A percentile compares a stretch with the other conserved stretches of the same genome.
phyloP scores from a whole-genome alignment of 2,113 vertebrate species.

The Otus sunia region DNA sequence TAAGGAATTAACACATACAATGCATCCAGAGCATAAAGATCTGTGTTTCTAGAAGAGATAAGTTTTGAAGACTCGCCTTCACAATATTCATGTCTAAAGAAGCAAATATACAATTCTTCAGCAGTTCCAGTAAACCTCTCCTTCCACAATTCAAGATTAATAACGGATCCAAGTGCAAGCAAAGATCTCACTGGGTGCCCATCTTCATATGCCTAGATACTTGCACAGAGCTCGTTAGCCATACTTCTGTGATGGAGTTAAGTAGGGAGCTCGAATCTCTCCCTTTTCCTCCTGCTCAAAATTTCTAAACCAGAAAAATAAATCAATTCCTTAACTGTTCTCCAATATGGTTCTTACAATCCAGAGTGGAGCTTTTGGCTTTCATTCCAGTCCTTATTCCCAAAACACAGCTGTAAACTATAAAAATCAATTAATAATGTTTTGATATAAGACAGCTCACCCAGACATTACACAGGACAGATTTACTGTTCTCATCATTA shows the following conservation, averaged over 20 bases:
- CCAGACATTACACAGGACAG: constrained; percentile 30
- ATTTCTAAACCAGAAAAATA: neutral
- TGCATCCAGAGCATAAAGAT: neutral
- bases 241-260: neutral
- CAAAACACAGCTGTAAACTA: constrained; percentile 42
- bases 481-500: constrained; percentile 23
- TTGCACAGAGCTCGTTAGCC: neutral
- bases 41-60: neutral
- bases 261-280: neutral
- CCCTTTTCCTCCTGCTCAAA: neutral
- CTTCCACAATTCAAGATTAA: neutral
- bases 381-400: neutral
- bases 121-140: neutral
- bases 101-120: neutral
- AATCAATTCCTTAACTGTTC: neutral
- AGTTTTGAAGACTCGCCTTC: neutral
- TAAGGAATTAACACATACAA: neutral
- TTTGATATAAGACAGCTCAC: constrained; percentile 35
- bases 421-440: constrained; percentile 54
- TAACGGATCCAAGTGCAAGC: neutral
- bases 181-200: neutral
- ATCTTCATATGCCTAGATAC: neutral
- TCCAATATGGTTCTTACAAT: neutral
- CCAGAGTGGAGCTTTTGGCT: neutral
- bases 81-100: neutral